phyloP scores from a whole-genome alignment of 2,888 invertebrate species.

The Parnassius smintheus region DNA sequence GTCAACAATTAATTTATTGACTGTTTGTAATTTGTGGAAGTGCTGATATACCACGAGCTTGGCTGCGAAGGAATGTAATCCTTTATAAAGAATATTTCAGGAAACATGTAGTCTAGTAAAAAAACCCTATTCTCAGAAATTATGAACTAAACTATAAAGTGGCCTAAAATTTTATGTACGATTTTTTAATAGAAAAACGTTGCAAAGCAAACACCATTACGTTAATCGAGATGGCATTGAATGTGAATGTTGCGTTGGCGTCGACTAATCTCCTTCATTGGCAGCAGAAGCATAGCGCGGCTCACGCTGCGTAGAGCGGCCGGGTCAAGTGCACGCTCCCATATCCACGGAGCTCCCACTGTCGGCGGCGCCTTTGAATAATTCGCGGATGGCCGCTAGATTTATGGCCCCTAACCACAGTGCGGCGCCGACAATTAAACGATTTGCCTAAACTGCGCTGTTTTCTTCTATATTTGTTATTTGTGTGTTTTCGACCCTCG shows the following conservation, averaged over 20 bases:
- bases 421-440: conserved; percentile 68
- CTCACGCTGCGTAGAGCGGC: not conserved
- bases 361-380: conserved; percentile 70
- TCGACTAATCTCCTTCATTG: not conserved
- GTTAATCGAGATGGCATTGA: conserved; percentile 1
- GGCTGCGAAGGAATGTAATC: no score
- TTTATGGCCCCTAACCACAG: conserved; percentile 75
- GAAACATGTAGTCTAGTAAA: no score
- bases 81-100: no score
- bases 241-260: not conserved
- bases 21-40: no score
- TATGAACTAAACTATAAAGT: no score
- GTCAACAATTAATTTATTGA: no score
- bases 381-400: conserved; percentile 70
- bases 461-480: conserved; percentile 51
- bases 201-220: not conserved
- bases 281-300: not conserved
- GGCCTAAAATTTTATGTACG: no score
- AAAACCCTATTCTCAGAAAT: no score
- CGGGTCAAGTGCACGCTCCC: not conserved
- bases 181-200: no score
- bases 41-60: no score
- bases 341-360: conserved; percentile 1
- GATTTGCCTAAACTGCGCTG: conserved; percentile 63
- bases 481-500: conserved; percentile 47